These are phyloP conservation scores for Cantharis nigra DNA, from an alignment of 2,888 invertebrate genomes.

Conservation along the genomic window DNA sequence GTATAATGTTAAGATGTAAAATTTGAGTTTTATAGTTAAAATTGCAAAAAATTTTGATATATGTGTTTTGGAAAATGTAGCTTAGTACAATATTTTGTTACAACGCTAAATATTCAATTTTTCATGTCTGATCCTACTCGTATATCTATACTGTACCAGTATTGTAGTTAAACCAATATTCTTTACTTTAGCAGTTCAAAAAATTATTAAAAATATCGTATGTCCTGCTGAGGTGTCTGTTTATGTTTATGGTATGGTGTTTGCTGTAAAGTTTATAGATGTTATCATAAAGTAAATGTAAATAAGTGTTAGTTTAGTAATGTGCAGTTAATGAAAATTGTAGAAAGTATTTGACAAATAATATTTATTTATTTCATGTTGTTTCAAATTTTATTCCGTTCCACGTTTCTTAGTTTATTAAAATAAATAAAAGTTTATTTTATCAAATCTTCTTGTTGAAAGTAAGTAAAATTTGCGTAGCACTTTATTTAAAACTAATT, in stretches of 20 bases:
- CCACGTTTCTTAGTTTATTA: no score
- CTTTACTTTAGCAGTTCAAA: constrained; percentile 13
- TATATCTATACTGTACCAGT: constrained; percentile 9
- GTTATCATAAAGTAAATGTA: constrained; percentile 22
- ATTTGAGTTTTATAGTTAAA: constrained; percentile 7
- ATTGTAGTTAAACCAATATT: neutral
- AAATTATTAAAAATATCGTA: neutral
- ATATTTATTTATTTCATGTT: constrained; percentile 26
- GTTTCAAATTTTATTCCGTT: neutral
- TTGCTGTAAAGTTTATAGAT: constrained; percentile 27
- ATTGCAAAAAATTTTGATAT: constrained; percentile 19
- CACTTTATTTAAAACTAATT: no score
- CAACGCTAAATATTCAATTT: constrained; percentile 3
- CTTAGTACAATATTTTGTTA: constrained; percentile 6
- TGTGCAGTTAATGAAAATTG: constrained; percentile 24
- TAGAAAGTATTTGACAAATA: constrained; percentile 20
- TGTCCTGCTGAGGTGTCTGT: constrained; percentile 15
- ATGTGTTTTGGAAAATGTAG: constrained; percentile 11
- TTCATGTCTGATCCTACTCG: constrained; percentile 8
- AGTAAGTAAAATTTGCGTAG: no score
- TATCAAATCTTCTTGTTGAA: no score
- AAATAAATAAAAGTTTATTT: no score
- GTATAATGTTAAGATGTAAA: constrained; percentile 18
- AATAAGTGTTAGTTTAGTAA: constrained; percentile 21
- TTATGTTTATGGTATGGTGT: constrained; percentile 21